Evolutionary conservation across 2,888 invertebrate species (phyloP).

Genomic region (Hypomecis atomaria): DNA sequence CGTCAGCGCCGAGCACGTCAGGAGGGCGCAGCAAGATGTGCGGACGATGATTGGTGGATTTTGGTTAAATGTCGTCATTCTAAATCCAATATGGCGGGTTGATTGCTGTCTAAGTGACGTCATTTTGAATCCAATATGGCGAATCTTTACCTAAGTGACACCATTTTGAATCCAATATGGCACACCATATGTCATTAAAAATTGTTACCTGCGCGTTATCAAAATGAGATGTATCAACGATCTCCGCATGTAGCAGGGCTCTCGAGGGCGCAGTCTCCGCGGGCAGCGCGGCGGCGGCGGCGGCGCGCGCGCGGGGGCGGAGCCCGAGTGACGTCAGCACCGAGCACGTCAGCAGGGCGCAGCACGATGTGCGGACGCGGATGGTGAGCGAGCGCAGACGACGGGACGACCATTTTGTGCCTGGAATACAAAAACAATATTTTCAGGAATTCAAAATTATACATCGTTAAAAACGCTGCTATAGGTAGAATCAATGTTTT

Average conservation of each 20-base stretch:
- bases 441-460: too few species aligned
- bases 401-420: slow-evolving; percentile 40
- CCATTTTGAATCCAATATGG: too few species aligned
- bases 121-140: too few species aligned
- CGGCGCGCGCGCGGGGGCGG: slow-evolving; percentile 49
- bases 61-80: too few species aligned
- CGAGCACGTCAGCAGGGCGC: not conserved
- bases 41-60: too few species aligned
- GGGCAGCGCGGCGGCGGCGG: slow-evolving; percentile 37
- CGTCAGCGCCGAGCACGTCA: slow-evolving; percentile 1
- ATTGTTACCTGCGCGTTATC: slow-evolving; percentile 55
- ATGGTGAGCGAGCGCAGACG: slow-evolving; percentile 40
- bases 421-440: too few species aligned
- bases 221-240: slow-evolving; percentile 35
- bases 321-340: slow-evolving; percentile 25
- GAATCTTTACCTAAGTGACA: too few species aligned
- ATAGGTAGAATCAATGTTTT: too few species aligned
- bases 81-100: too few species aligned
- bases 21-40: not conserved
- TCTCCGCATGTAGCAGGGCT: slow-evolving; percentile 28
- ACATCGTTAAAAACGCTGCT: too few species aligned
- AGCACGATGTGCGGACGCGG: slow-evolving; percentile 4
- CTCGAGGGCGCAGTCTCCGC: slow-evolving; percentile 33
- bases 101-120: too few species aligned
- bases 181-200: too few species aligned